Conservation (phyloP, 2,797 vertebrate species). For the Chelmon rostratus region DNA sequence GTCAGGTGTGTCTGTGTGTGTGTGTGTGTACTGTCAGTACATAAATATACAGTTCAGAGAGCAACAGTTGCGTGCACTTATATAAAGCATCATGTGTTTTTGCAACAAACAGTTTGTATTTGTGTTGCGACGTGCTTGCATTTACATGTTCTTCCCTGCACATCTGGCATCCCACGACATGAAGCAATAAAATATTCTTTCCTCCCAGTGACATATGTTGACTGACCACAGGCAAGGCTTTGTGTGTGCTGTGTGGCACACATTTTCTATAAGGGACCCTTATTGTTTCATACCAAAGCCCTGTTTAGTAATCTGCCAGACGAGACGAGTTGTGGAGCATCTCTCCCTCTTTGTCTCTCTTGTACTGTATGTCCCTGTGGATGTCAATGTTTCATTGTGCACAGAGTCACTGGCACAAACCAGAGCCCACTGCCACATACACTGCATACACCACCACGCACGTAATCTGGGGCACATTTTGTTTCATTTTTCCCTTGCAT, state of each 20-base stretch:
- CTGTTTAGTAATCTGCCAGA: slow-evolving; percentile 52
- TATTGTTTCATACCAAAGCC: slow-evolving; percentile 69
- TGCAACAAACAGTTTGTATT: slow-evolving; percentile 30
- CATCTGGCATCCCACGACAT: slow-evolving; percentile 67
- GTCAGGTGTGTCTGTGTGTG: slow-evolving; percentile 29
- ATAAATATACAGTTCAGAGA: slow-evolving; percentile 47
- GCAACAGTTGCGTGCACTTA: slow-evolving; percentile 33
- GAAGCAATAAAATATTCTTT: slow-evolving; percentile 52
- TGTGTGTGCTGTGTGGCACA: slow-evolving; percentile 68
- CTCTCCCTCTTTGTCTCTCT: slow-evolving; percentile 54
- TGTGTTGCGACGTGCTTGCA: slow-evolving; percentile 39
- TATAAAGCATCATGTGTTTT: slow-evolving; percentile 24
- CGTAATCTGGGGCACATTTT: slow-evolving; percentile 35
- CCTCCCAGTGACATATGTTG: slow-evolving; percentile 63
- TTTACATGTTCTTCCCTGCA: slow-evolving; percentile 65
- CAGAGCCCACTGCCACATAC: slow-evolving; percentile 60
- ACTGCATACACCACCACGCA: slow-evolving; percentile 42
- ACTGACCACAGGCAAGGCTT: slow-evolving; percentile 67
- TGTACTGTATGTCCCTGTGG: slow-evolving; percentile 60
- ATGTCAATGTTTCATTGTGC: slow-evolving; percentile 73
- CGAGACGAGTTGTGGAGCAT: slow-evolving; percentile 55
- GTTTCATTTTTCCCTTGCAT: slow-evolving; percentile 30
- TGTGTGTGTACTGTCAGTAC: slow-evolving; percentile 13
- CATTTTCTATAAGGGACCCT: slow-evolving; percentile 61
- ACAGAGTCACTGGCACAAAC: slow-evolving; percentile 55